Percentiles rank a stretch among this genome's conserved stretches.
These are phyloP conservation scores for Zaprionus lineosus DNA, from an alignment of 2,888 invertebrate species.

Conservation along the genomic window DNA sequence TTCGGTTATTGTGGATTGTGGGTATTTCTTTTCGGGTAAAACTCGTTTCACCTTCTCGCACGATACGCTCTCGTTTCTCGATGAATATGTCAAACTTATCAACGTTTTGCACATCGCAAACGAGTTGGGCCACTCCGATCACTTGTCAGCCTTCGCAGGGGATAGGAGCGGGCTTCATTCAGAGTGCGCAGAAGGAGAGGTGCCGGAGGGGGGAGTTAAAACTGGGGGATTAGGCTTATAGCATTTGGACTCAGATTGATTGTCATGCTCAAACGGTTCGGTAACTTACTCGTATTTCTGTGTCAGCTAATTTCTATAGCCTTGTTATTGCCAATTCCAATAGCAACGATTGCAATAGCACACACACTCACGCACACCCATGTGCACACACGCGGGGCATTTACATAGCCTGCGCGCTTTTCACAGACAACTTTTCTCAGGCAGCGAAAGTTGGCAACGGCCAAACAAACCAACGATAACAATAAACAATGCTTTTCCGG, in stretches of 20 bases:
- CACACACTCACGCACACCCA: background rate
- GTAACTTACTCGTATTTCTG: conserved; percentile 19
- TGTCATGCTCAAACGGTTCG: conserved; percentile 43
- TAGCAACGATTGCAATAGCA: background rate
- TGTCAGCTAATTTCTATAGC: conserved; percentile 60
- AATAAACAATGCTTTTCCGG: conserved; percentile 75
- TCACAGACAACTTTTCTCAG: conserved; percentile 71
- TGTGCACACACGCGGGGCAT: conserved; percentile 27
- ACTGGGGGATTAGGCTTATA: conserved; percentile 19
- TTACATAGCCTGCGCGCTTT: conserved; percentile 64
- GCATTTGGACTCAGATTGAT: conserved; percentile 46
- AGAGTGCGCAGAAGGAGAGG: no score
- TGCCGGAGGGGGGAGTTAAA: background rate
- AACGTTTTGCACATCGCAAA: conserved; percentile 51
- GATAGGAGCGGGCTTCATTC: background rate
- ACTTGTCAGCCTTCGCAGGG: conserved; percentile 43
- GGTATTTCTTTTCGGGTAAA: conserved; percentile 29
- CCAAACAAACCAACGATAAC: conserved; percentile 40
- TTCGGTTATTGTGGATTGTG: background rate
- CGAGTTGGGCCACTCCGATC: conserved; percentile 43
- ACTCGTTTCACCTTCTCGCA: conserved; percentile 35
- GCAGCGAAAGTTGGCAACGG: conserved; percentile 72
- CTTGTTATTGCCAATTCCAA: conserved; percentile 49
- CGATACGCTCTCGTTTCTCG: conserved; percentile 47
- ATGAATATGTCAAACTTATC: conserved; percentile 57